Conservation (phyloP, 2,888 invertebrate species). For the Drosophila rellima region DNA sequence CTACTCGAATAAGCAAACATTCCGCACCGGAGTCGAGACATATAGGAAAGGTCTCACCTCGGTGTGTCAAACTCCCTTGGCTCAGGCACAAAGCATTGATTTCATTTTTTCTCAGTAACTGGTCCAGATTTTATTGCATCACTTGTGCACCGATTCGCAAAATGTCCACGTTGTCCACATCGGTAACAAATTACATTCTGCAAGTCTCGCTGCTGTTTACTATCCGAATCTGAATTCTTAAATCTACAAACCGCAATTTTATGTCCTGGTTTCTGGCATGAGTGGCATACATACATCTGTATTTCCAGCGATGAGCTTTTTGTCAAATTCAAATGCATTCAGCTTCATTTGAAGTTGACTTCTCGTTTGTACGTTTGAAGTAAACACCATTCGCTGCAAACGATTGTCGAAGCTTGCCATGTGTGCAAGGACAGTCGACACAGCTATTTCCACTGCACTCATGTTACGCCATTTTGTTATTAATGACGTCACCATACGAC, state of each 20-base stretch:
- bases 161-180: slow-evolving; percentile 23
- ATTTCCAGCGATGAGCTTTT: too few relatives aligned
- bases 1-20: neutral
- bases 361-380: neutral
- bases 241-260: slow-evolving; percentile 4
- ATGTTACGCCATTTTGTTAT: neutral
- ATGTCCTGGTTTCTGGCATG: neutral
- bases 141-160: slow-evolving; percentile 25
- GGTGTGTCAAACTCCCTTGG: neutral
- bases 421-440: slow-evolving; percentile 1
- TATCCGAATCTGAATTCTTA: neutral
- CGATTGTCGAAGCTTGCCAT: neutral
- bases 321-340: neutral
- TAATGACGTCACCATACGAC: neutral
- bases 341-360: neutral
- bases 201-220: neutral
- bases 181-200: slow-evolving; percentile 12
- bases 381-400: neutral
- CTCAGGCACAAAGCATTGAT: neutral
- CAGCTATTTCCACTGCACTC: neutral
- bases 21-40: neutral
- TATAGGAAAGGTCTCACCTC: neutral
- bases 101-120: neutral
- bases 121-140: slow-evolving; percentile 13
- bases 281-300: neutral